Percentiles rank a stretch among this genome's conserved stretches.
Evolutionary conservation across 53 echinoderm and acorn worm genomes (phyloP).

Genomic region (Zoroaster sp.): DNA sequence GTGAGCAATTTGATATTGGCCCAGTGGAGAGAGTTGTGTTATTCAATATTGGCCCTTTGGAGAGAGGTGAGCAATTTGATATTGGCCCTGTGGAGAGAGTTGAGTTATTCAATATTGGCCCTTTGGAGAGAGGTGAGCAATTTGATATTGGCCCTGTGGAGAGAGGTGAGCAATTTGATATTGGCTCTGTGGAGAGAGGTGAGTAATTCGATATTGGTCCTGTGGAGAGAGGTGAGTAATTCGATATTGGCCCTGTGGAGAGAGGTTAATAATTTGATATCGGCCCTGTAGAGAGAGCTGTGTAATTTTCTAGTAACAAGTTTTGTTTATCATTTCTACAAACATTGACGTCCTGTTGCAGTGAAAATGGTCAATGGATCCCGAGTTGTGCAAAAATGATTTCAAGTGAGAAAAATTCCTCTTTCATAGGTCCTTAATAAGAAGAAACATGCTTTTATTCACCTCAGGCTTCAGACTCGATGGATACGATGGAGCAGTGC

Average conservation of each 20-base stretch:
- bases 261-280: no score
- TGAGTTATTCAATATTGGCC: constrained; percentile 67
- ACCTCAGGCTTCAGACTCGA: constrained; percentile 64
- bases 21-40: not conserved
- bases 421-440: not conserved
- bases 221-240: no score
- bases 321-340: not conserved
- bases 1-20: not conserved
- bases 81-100: constrained; percentile 7
- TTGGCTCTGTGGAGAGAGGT: not conserved
- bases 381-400: not conserved
- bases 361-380: not conserved
- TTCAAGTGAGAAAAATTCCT: not conserved
- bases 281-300: no score
- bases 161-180: not conserved
- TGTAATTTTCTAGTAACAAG: no score
- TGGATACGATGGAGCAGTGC: constrained; percentile 35
- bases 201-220: not conserved
- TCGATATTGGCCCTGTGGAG: no score
- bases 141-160: not conserved
- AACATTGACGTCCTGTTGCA: not conserved
- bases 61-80: no score
- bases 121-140: constrained; percentile 79
- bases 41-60: not conserved
- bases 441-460: not conserved